phyloP scores from a whole-genome alignment of 1,140 invertebrate genomes.

The Cephus cinctus region DNA sequence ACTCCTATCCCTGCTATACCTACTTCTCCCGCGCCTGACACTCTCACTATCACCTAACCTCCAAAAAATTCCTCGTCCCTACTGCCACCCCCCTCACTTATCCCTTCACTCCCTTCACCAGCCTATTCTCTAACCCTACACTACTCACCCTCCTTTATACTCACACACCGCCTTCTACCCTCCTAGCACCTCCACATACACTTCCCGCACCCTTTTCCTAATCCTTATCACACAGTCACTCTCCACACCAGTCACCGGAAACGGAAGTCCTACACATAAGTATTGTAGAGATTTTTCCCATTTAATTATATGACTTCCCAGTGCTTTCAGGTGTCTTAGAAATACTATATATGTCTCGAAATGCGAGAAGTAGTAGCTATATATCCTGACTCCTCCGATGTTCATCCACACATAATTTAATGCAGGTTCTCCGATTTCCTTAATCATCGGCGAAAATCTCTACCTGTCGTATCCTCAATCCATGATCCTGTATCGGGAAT shows the following conservation, averaged over 20 bases:
- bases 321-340: not conserved
- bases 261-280: constrained; percentile 19
- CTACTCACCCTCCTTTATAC: no score
- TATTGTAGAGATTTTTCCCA: constrained; percentile 19
- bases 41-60: no score
- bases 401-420: not conserved
- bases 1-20: no score
- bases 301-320: constrained; percentile 14
- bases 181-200: constrained; percentile 8
- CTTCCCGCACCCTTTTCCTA: no score
- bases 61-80: no score
- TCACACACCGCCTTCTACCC: no score
- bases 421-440: not conserved
- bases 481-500: not conserved
- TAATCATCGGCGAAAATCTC: not conserved
- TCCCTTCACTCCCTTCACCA: no score
- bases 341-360: constrained; percentile 2
- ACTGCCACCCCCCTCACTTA: no score
- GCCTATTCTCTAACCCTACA: no score
- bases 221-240: no score
- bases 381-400: constrained; percentile 2
- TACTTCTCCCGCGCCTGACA: no score
- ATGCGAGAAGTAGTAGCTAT: constrained; percentile 18
- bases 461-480: constrained; percentile 9
- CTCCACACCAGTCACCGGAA: no score